Percentiles rank a stretch among this genome's conserved stretches.
These are phyloP conservation scores for Gymnodraco acuticeps DNA, from an alignment of 2,797 vertebrate genomes.

Conservation along the genomic window DNA sequence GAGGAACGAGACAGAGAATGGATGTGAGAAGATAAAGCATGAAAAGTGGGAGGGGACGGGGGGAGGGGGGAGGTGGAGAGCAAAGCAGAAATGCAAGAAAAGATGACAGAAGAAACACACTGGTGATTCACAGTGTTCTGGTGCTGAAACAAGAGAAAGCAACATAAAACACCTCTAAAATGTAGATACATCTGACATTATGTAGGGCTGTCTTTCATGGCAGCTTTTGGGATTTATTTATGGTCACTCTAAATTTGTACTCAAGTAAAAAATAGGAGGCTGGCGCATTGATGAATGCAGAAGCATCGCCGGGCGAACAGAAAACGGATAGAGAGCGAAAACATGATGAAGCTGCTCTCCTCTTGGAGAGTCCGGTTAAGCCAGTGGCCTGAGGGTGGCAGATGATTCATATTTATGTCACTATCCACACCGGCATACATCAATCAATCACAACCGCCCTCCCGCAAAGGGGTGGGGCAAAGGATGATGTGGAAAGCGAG, in stretches of 20 bases:
- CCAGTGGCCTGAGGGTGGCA: slow-evolving; percentile 70
- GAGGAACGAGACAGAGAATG: slow-evolving; percentile 63
- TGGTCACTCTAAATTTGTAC: slow-evolving; percentile 57
- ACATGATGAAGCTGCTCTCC: slow-evolving; percentile 56
- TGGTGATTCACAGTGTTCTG: slow-evolving; percentile 28
- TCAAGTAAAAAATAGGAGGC: slow-evolving; percentile 68
- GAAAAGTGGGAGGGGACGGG: slow-evolving; percentile 57
- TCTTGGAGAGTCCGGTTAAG: slow-evolving; percentile 61
- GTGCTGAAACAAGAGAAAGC: slow-evolving; percentile 10
- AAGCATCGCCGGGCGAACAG: slow-evolving; percentile 33
- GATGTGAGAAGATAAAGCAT: slow-evolving; percentile 66
- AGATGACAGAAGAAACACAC: slow-evolving; percentile 50
- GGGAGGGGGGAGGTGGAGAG: slow-evolving; percentile 48
- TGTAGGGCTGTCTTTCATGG: slow-evolving; percentile 29
- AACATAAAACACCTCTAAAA: slow-evolving; percentile 45
- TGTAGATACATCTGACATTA: slow-evolving; percentile 42
- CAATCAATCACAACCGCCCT: slow-evolving; percentile 82
- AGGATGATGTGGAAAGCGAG: slow-evolving; percentile 62
- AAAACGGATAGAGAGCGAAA: slow-evolving; percentile 26
- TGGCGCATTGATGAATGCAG: slow-evolving; percentile 32
- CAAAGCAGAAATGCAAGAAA: slow-evolving; percentile 51
- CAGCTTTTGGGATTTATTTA: slow-evolving; percentile 57
- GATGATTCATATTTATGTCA: slow-evolving; percentile 86
- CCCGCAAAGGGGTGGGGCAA: slow-evolving; percentile 72
- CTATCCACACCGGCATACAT: slow-evolving; percentile 75